Base-by-base conservation (phyloP, 2,113 vertebrate species). In the Atrichornis clamosus region DNA sequence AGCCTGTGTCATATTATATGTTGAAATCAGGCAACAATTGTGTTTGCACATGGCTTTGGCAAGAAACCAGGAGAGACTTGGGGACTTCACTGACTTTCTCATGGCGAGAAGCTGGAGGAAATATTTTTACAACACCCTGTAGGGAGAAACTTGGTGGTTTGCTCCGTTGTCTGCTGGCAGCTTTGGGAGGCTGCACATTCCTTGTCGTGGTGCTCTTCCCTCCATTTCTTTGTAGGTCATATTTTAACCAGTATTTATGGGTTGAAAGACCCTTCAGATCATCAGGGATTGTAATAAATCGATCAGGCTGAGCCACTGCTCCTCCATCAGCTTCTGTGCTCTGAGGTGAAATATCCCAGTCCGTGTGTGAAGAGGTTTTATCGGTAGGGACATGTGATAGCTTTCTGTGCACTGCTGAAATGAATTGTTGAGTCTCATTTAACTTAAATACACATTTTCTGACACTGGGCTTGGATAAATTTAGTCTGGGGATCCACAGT, bases 11-110 rank as follows among this genome's bases (percentile, higher is more conserved):
- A 64, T 59, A 67, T 95, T 75, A 70, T 81, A 60, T 95, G 92
- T 96, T 84, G 96, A 97, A 96, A 96, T 96, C 73, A 47, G 77
- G 86, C 86, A 94, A 91, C 77, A 91, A 93, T 90, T 89, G 93
- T 92, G 19, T 96, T 96, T 97, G 96, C 86, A 84, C 46, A 92
- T 39, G 53, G 95, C 65, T 92, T 89, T 96, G 93, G 93, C 96
- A 84, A 75, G 80, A 30, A 76, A 87, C 69, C 83, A 95, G 80
- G 37, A 49, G 74, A 24, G 74, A 7, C 87, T 76, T 24, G 23
- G 42, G 89, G 83, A 27, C 80, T 90, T 92, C 33, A 50, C 73
- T 49, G 69, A 47, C 83, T 96, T 96, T 96, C 90, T 96, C 83
- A 84, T 95, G 86, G 73, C 84, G 64, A 46, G 76, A 52, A 84